Evolutionary conservation across 1,140 invertebrate species (phyloP).

Genomic region (Cataglyphis hispanica): DNA sequence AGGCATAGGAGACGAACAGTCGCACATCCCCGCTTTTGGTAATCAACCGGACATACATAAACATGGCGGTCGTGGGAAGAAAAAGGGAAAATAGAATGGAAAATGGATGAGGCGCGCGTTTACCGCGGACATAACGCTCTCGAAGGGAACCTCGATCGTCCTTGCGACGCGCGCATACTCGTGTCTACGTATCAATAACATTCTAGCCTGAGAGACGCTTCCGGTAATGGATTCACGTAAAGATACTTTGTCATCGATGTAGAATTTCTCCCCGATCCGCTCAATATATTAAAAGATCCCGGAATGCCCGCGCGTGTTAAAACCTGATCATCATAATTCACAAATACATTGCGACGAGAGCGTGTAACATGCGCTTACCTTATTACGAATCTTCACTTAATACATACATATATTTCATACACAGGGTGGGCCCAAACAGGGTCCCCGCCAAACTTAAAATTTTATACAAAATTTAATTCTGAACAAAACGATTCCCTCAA

Average conservation of each 20-base stretch:
- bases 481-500: too few relatives aligned
- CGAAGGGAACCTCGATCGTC: slow-evolving; percentile 44
- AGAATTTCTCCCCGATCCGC: slow-evolving; percentile 50
- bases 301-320: slow-evolving; percentile 40
- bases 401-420: not conserved
- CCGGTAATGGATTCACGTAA: slow-evolving; percentile 59
- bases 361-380: not conserved
- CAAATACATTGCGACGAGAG: slow-evolving; percentile 9
- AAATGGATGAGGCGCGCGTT: slow-evolving; percentile 66
- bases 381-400: slow-evolving; percentile 1
- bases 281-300: slow-evolving; percentile 52
- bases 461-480: too few relatives aligned
- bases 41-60: slow-evolving; percentile 75
- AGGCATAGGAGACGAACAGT: slow-evolving; percentile 70
- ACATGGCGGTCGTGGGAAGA: slow-evolving; percentile 51
- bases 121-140: slow-evolving; percentile 43
- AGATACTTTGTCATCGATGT: slow-evolving; percentile 55
- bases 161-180: slow-evolving; percentile 24
- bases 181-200: slow-evolving; percentile 63
- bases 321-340: slow-evolving; percentile 26
- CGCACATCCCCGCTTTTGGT: slow-evolving; percentile 69
- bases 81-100: slow-evolving; percentile 43
- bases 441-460: too few relatives aligned
- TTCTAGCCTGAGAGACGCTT: slow-evolving; percentile 54
- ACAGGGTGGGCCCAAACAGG: too few relatives aligned